Evolutionary conservation across 1,140 invertebrate species (phyloP).

Genomic region (Pseudomyrmex cubaensis): DNA sequence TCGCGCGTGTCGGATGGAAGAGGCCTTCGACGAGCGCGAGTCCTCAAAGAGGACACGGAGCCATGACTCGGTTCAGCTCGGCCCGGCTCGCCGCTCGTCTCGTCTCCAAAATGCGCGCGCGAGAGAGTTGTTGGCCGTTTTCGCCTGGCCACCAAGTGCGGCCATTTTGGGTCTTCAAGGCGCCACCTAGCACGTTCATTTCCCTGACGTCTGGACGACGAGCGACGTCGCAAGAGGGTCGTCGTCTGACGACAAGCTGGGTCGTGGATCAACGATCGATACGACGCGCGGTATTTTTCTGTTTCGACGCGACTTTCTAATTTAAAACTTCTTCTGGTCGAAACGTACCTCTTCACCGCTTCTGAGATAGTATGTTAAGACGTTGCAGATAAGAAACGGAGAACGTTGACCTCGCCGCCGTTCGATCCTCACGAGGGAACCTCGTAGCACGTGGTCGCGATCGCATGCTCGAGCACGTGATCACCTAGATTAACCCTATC

Average conservation of each 20-base stretch:
- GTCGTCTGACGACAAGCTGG: not conserved
- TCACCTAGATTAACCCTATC: constrained; percentile 47
- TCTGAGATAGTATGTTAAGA: not conserved
- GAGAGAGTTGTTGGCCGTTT: constrained; percentile 44
- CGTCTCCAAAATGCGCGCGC: constrained; percentile 36
- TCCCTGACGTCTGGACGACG: constrained; percentile 26
- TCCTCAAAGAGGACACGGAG: constrained; percentile 74
- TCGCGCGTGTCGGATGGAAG: constrained; percentile 62
- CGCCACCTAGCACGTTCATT: constrained; percentile 76
- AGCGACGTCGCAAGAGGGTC: constrained; percentile 19
- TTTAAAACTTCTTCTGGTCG: not conserved
- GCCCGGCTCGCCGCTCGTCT: constrained; percentile 42
- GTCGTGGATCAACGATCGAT: constrained; percentile 10
- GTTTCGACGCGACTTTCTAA: not conserved
- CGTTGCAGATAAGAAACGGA: constrained; percentile 3
- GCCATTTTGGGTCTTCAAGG: constrained; percentile 77
- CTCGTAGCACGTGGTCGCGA: constrained; percentile 34
- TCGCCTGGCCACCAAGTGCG: constrained; percentile 56
- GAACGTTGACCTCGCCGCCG: constrained; percentile 3
- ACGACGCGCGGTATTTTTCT: not conserved
- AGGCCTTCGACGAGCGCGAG: constrained; percentile 65
- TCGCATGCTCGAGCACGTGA: constrained; percentile 50
- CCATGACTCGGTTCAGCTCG: constrained; percentile 53
- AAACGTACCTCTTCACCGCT: constrained; percentile 44
- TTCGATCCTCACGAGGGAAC: not conserved